Evolutionary conservation across 53 echinoderm and acorn worm species (phyloP).

Genomic region (Antedon mediterranea): DNA sequence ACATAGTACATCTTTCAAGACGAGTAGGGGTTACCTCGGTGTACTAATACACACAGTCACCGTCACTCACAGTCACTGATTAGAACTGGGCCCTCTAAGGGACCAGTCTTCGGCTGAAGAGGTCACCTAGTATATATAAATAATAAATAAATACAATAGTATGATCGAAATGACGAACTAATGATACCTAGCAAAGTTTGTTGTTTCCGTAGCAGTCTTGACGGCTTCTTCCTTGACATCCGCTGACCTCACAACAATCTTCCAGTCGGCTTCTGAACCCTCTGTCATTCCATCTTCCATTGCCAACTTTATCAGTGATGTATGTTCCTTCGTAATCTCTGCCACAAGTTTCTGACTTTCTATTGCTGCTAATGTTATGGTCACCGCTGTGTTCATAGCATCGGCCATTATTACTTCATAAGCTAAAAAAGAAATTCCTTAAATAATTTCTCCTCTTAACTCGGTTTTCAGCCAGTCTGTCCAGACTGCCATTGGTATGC

Average conservation of each 20-base stretch:
- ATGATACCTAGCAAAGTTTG: conserved; percentile 43
- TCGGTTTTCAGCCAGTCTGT: too few species aligned
- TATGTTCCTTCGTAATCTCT: conserved; percentile 47
- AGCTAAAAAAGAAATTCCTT: conserved; percentile 47
- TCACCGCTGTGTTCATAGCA: conserved; percentile 22
- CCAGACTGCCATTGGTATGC: too few species aligned
- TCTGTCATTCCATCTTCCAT: conserved; percentile 39
- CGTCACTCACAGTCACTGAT: background rate
- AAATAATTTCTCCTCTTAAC: too few species aligned
- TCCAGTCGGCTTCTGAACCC: conserved; percentile 58
- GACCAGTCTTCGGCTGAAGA: too few species aligned
- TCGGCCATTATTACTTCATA: conserved; percentile 43
- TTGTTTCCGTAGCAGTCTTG: conserved; percentile 27
- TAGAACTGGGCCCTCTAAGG: too few species aligned
- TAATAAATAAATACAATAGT: background rate
- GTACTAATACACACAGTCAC: too few species aligned
- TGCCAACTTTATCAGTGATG: conserved; percentile 65
- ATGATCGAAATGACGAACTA: background rate
- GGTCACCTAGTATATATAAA: background rate
- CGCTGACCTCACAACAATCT: conserved; percentile 51
- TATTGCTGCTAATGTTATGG: conserved; percentile 35
- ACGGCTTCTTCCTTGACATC: conserved; percentile 51
- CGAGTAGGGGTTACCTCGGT: too few species aligned
- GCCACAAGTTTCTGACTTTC: conserved; percentile 46
- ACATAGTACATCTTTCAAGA: too few species aligned